A percentile compares a stretch with the other conserved stretches of the same genome.
Conservation (phyloP, 2,797 vertebrate genomes). For the Toxotes lorentzi region DNA sequence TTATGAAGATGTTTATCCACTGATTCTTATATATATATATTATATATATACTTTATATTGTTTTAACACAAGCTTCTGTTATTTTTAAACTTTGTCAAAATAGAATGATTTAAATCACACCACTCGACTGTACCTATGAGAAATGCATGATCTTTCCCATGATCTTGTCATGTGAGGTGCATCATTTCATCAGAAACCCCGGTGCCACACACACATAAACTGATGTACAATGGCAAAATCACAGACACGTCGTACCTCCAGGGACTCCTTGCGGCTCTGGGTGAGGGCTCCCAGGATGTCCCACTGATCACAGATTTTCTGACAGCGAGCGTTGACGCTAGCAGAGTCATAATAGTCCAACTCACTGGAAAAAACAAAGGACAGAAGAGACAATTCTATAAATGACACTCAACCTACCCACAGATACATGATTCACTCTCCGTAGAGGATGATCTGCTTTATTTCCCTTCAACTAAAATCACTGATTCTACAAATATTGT, state of each 20-base stretch:
- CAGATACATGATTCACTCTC: background rate
- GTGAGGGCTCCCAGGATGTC: slow-evolving; percentile 91
- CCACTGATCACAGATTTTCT: slow-evolving; percentile 98
- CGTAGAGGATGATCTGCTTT: too few relatives aligned
- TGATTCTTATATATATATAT: too few relatives aligned
- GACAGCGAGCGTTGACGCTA: slow-evolving; percentile 93
- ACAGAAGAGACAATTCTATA: background rate
- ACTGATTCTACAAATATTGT: background rate
- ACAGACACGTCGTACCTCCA: slow-evolving; percentile 85
- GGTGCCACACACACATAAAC: background rate
- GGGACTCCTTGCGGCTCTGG: slow-evolving; percentile 90
- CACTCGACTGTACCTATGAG: background rate
- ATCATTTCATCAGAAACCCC: background rate
- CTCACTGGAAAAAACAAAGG: slow-evolving; percentile 81
- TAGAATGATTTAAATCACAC: too few relatives aligned
- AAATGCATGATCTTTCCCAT: background rate
- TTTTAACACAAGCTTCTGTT: too few relatives aligned
- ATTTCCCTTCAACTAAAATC: background rate
- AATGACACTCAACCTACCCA: background rate
- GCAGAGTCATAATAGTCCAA: slow-evolving; percentile 95
- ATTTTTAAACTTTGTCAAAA: too few relatives aligned
- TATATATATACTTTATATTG: too few relatives aligned
- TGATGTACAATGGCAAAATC: background rate
- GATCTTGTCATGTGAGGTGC: background rate
- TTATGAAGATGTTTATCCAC: background rate